Percentiles rank a stretch among this genome's conserved stretches.
Evolutionary conservation across 2,888 invertebrate species (phyloP).

Genomic region (Callyntrura sp.): DNA sequence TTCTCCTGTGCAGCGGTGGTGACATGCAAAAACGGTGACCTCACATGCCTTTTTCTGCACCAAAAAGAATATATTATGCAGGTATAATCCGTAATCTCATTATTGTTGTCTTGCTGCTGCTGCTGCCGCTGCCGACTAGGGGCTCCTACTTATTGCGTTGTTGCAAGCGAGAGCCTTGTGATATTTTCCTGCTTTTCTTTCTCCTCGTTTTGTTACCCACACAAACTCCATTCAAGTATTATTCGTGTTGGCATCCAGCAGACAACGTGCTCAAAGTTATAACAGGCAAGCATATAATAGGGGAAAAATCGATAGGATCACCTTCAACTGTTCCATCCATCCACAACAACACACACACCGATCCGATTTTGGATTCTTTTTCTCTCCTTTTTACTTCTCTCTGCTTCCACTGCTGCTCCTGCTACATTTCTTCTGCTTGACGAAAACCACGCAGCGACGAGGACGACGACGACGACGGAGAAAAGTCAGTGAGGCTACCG

Average conservation of each 20-base stretch:
- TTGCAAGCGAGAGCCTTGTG: not conserved
- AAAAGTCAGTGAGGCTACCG: too few relatives aligned
- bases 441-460: not conserved
- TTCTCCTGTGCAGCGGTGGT: not conserved
- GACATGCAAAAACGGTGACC: not conserved
- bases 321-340: constrained; percentile 44
- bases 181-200: constrained; percentile 4
- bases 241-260: constrained; percentile 58
- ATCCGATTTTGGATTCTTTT: constrained; percentile 51
- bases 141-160: not conserved
- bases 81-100: constrained; percentile 40
- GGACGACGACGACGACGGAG: not conserved
- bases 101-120: constrained; percentile 6
- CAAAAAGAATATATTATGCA: not conserved
- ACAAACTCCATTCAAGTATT: too few relatives aligned
- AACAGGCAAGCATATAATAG: not conserved
- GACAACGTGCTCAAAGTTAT: constrained; percentile 58
- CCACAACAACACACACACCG: not conserved
- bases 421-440: constrained; percentile 16
- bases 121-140: not conserved
- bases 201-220: not conserved
- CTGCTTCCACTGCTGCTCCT: not conserved
- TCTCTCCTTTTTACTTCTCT: too few relatives aligned
- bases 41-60: not conserved
- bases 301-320: constrained; percentile 59